Conservation (phyloP, 1,140 invertebrate species). For the Ectropis grisescens region DNA sequence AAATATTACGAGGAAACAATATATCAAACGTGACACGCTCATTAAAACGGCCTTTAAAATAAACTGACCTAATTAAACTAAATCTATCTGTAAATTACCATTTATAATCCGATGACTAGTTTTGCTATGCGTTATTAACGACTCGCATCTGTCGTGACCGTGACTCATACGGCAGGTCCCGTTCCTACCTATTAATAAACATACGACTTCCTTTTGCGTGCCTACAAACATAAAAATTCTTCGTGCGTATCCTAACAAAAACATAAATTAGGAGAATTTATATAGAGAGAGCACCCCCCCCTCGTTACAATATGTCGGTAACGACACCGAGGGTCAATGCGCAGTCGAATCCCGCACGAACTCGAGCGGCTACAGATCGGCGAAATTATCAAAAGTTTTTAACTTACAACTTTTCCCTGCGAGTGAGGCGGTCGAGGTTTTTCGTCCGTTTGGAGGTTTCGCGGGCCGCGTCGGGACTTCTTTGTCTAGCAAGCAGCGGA, state of each 20-base stretch:
- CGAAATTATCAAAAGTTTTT: conserved; percentile 66
- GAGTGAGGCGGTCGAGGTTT: conserved; percentile 32
- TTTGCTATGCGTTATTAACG: no score
- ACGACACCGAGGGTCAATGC: conserved; percentile 52
- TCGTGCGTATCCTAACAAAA: conserved; percentile 61
- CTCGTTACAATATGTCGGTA: conserved; percentile 63
- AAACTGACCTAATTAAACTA: no score
- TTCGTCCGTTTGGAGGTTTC: conserved; percentile 32
- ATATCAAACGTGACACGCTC: no score
- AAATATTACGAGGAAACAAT: no score
- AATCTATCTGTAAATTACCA: no score
- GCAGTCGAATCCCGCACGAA: conserved; percentile 42
- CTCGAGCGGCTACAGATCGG: conserved; percentile 42
- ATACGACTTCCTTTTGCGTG: conserved; percentile 63
- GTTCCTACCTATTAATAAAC: conserved; percentile 57
- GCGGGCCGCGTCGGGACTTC: conserved; percentile 24
- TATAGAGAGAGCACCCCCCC: conserved; percentile 62
- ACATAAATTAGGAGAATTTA: conserved; percentile 68
- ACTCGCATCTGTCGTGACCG: no score
- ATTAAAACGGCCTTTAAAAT: no score
- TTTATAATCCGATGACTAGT: no score
- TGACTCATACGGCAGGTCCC: conserved; percentile 46
- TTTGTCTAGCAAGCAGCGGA: conserved; percentile 31
- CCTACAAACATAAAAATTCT: conserved; percentile 59
- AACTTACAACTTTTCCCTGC: conserved; percentile 61